Base-by-base conservation (phyloP, 2,888 invertebrate species). In the Thysanoteuthis rhombus region DNA sequence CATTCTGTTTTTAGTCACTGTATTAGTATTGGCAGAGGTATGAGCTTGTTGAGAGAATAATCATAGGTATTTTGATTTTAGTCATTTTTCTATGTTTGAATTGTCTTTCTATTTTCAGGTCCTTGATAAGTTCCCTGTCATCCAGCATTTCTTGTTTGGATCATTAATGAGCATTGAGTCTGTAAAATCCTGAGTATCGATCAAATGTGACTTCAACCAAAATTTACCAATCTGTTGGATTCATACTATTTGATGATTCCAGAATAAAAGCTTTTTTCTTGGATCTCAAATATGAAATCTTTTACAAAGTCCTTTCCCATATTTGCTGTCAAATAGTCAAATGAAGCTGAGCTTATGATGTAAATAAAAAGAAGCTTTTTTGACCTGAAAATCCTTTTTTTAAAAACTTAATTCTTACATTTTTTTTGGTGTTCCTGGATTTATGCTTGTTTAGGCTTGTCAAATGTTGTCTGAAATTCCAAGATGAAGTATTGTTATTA, bases 101-200 rank as follows among this genome's bases (percentile, higher is more conserved):
- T 47, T 58, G 22, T 93, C 89, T 47, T 58, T 39, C 94, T 58
- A 95, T 91, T 97, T 97, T 95, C 96, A 98, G 98, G 98, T 98
- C 32, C 97, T 99, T 93, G 98, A 98, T 0, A 99, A 99, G 97
- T 99, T 98, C 97, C 99, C 99, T 8, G 98, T 99, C 0, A 98
- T 99, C 92, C 99, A 99, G 97, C 99, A 99, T 97, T 98, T 99
- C 91, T 97, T 98, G 93, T 99, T 99, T 97, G 99, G 99, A 32
- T 98, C 98, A 0, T 97, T 99, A 40, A 97, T 99, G 95, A 98
- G 98, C 0, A 98, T 99, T 94, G 98, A 98, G 94, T 97, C 96
- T 28, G 95, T 90, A 47, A 91, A 93, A 94, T 93, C 89, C 45
- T 90, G 94, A 94, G 90, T 93, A 90, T 90, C 75, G 39, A 58